Evolutionary conservation across 2,113 vertebrate genomes (phyloP), one percentile per base, ranked within the genome.

Genomic region (Hippocampus comes): DNA sequence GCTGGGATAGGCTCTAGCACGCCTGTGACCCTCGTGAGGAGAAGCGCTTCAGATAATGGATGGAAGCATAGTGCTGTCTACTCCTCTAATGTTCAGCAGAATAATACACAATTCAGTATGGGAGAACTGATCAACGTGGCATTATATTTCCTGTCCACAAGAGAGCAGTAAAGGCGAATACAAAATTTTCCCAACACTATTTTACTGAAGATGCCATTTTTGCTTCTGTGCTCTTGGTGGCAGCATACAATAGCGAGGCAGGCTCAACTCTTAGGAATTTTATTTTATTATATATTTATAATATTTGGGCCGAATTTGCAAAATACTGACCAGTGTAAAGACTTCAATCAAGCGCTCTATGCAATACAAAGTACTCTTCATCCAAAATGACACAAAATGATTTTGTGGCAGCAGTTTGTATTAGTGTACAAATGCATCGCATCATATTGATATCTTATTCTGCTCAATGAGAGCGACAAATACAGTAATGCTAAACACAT

Each of bases 161-260:
- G 87, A 65, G 83, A 87, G 85, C 76, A 85, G 83, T 74, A 84
- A 70, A 85, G 68, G 55, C 68, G 55, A 38, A 18, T 11, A 1
- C 15, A 41, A 56, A 5, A 12, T 5, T 56, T 41, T 17, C 59
- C 14, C 6, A 25, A 15, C 5, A 73, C 63, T 15, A 25, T 66
- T 55, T 14, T n/a, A 2, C 25, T 63, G 5, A 0, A 43, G 5
- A 11, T 85, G 84, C 71, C 21, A 34, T 81, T 83, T 42, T 25
- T 17, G 20, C 43, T 12, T 83, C 67, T 78, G 27, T 6, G 23
- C 88, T 10, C 42, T 80, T 89, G 89, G 67, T 85, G 81, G 81
- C 75, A 77, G 71, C 1, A 41, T 71, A 69, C n/a, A 34, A 48
- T 17, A 61, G 59, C 27, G 18, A 18, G 34, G 23, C 27, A 34